Conservation (phyloP, 2,888 invertebrate species). For the Tineola bisselliella region DNA sequence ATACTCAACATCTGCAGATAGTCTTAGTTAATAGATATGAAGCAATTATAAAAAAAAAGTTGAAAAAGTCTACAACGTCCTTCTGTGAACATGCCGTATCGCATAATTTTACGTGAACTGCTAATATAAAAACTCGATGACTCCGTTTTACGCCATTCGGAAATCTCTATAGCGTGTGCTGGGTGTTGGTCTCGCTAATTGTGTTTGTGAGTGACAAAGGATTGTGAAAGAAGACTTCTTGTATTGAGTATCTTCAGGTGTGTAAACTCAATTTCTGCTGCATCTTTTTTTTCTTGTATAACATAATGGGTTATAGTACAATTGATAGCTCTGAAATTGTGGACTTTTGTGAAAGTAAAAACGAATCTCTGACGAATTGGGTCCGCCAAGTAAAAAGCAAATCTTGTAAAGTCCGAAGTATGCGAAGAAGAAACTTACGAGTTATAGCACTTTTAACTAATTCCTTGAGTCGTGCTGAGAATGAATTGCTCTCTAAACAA, state of each 20-base stretch:
- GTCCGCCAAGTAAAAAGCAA: conserved; percentile 72
- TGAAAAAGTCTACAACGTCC: too few relatives aligned
- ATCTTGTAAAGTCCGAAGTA: conserved; percentile 65
- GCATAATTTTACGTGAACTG: not conserved
- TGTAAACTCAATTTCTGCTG: conserved; percentile 34
- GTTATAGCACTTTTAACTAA: conserved; percentile 72
- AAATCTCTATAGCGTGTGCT: conserved; percentile 26
- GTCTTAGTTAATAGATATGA: too few relatives aligned
- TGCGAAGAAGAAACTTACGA: conserved; percentile 69
- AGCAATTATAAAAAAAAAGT: too few relatives aligned
- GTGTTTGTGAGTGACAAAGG: conserved; percentile 32
- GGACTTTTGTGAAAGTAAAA: conserved; percentile 66
- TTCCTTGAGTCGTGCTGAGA: conserved; percentile 69
- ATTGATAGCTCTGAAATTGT: conserved; percentile 45
- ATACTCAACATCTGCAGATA: too few relatives aligned
- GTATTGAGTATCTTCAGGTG: conserved; percentile 34
- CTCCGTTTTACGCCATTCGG: conserved; percentile 42
- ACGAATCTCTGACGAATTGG: conserved; percentile 70
- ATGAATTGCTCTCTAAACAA: conserved; percentile 70
- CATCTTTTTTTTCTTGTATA: conserved; percentile 23
- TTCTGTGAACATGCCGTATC: conserved; percentile 1
- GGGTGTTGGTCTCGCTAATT: conserved; percentile 28
- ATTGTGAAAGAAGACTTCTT: not conserved
- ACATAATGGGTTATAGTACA: conserved; percentile 55
- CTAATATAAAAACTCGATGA: conserved; percentile 15